Percentiles rank a stretch among this genome's conserved stretches.
Conservation (phyloP, 1,140 invertebrate genomes). For the Patella vulgata region DNA sequence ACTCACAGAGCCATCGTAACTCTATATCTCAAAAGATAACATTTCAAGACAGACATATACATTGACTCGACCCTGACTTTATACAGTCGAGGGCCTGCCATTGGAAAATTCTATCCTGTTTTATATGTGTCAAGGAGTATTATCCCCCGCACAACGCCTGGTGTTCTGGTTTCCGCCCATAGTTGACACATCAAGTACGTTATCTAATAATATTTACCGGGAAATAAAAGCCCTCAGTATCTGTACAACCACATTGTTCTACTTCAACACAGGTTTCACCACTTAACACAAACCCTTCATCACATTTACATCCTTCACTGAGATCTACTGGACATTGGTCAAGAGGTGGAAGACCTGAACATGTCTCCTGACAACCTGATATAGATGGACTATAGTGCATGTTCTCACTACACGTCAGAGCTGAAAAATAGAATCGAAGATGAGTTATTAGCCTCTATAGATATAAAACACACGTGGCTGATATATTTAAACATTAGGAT, state of each 20-base stretch:
- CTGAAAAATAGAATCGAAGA: constrained; percentile 1
- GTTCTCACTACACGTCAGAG: neutral
- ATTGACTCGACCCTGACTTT: too few species aligned
- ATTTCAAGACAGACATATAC: too few species aligned
- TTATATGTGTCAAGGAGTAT: too few species aligned
- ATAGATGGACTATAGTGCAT: constrained; percentile 12
- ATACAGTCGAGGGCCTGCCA: too few species aligned
- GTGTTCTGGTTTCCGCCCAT: too few species aligned
- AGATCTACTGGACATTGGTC: constrained; percentile 15
- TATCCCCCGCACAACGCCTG: too few species aligned
- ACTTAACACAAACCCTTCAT: constrained; percentile 28
- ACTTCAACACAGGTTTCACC: constrained; percentile 28
- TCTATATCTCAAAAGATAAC: too few species aligned
- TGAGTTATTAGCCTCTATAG: too few species aligned
- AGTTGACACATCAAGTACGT: too few species aligned
- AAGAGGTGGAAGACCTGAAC: neutral
- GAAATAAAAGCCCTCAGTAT: constrained; percentile 20
- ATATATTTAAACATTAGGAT: neutral
- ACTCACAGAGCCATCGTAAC: too few species aligned
- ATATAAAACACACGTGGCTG: too few species aligned
- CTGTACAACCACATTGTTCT: constrained; percentile 28
- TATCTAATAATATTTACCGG: constrained; percentile 25
- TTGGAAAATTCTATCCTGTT: too few species aligned
- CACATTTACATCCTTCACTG: constrained; percentile 40
- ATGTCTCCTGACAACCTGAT: constrained; percentile 16